These are phyloP conservation scores for Eupithecia abbreviata DNA, from an alignment of 2,888 invertebrate genomes.

Conservation along the genomic window DNA sequence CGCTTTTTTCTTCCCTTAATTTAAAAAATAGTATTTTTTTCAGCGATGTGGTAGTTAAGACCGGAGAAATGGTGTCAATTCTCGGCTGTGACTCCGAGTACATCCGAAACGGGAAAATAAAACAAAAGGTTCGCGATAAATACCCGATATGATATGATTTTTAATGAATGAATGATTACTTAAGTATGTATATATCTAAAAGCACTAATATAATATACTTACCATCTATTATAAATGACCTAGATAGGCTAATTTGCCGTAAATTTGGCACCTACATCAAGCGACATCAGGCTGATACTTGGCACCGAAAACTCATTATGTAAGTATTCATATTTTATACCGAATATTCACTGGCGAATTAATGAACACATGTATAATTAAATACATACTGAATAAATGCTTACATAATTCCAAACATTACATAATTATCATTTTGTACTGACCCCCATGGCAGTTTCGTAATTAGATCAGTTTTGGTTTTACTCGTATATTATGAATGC, in stretches of 20 bases:
- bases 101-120: no score
- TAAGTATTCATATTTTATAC: not conserved
- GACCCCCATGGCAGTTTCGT: no score
- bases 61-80: not conserved
- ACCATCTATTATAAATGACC: not conserved
- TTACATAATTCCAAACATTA: not conserved
- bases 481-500: no score
- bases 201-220: not conserved
- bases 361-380: not conserved
- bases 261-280: slow-evolving; percentile 39
- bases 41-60: not conserved
- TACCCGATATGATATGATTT: no score
- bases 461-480: no score
- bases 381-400: not conserved
- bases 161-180: no score
- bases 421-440: not conserved
- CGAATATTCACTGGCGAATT: not conserved
- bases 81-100: no score
- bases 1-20: not conserved
- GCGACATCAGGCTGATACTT: slow-evolving; percentile 52
- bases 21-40: not conserved
- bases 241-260: slow-evolving; percentile 5
- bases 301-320: slow-evolving; percentile 49
- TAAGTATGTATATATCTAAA: no score
- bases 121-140: no score